Percentiles rank a stretch among this genome's conserved stretches.
Conservation (phyloP, 2,888 invertebrate genomes). For the Anticlea derivata region DNA sequence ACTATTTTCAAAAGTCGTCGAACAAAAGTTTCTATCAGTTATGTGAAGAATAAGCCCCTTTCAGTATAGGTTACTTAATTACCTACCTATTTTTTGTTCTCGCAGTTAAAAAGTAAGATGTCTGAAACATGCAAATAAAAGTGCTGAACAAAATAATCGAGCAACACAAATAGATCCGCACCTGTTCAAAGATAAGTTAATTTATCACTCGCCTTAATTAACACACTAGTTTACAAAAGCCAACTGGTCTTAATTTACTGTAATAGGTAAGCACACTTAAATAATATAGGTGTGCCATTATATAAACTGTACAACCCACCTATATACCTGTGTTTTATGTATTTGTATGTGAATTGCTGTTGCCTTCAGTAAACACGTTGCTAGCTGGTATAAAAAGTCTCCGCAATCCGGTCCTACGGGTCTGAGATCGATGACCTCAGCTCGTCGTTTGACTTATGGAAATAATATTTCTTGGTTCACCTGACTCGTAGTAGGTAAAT, state of each 20-base stretch:
- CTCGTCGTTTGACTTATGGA: constrained; percentile 79
- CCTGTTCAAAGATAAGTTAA: constrained; percentile 1
- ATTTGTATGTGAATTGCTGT: constrained; percentile 3
- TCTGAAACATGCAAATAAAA: no score
- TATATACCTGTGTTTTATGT: not conserved
- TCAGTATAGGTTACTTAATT: no score
- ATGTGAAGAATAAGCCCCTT: no score
- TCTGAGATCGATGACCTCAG: constrained; percentile 77
- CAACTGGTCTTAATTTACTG: not conserved
- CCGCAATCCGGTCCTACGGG: constrained; percentile 77
- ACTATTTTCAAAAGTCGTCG: no score
- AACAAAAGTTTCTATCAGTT: no score
- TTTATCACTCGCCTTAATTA: constrained; percentile 1
- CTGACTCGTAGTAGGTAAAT: constrained; percentile 61
- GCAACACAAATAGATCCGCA: not conserved
- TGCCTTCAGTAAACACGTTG: constrained; percentile 72
- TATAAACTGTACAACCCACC: not conserved
- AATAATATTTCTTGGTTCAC: constrained; percentile 71
- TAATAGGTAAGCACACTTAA: not conserved
- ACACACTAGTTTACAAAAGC: not conserved
- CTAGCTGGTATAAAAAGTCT: constrained; percentile 73
- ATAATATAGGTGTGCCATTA: not conserved
- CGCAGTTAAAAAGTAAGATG: no score
- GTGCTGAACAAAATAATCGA: not conserved
- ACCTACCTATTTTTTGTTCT: no score